Percentiles rank a stretch among this genome's conserved stretches.
These are phyloP conservation scores for Pteropus rufus DNA, from an alignment of 2,797 vertebrate species.

Conservation along the genomic window DNA sequence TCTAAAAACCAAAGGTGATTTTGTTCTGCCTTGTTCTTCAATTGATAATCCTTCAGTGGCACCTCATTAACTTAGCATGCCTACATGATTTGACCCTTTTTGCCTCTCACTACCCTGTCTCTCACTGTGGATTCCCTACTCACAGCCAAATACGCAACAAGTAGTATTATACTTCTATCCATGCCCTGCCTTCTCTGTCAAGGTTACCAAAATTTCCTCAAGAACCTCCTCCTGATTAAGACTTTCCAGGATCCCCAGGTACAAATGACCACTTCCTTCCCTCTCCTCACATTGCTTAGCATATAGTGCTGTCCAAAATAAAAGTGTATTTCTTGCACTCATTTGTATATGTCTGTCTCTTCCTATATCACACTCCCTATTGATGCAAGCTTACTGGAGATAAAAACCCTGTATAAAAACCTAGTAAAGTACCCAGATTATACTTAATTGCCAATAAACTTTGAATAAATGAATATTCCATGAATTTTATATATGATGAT, in stretches of 20 bases:
- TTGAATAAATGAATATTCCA: neutral
- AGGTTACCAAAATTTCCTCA: neutral
- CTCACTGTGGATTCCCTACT: neutral
- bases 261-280: neutral
- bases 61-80: neutral
- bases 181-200: neutral
- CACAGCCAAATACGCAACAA: neutral
- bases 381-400: neutral
- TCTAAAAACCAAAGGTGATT: slow-evolving; percentile 16
- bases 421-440: neutral
- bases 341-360: neutral
- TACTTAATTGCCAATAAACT: neutral
- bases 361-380: neutral
- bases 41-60: neutral
- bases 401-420: neutral
- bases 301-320: neutral
- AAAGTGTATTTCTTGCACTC: neutral
- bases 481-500: neutral
- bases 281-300: neutral
- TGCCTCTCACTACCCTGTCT: neutral
- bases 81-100: neutral
- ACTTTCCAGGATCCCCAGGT: neutral
- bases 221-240: neutral
- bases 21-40: slow-evolving; percentile 25
- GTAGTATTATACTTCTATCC: neutral